A percentile compares a stretch with the other conserved stretches of the same genome.
phyloP scores from a whole-genome alignment of 2,797 vertebrate genomes.

The Syndactyla subalaris region DNA sequence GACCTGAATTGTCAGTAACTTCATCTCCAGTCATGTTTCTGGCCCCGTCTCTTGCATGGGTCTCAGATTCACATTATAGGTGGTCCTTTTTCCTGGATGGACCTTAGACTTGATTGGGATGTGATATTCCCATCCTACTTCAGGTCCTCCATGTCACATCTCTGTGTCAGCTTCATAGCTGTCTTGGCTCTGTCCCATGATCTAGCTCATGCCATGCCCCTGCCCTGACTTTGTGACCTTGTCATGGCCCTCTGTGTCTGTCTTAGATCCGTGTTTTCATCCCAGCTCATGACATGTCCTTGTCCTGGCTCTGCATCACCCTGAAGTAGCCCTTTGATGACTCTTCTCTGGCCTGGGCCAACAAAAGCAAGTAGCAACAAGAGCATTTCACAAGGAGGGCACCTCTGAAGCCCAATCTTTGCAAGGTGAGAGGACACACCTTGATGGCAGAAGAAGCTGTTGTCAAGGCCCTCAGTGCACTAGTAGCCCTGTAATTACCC shows the following conservation, averaged over 20 bases:
- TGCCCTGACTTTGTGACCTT: not conserved
- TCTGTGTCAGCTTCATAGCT: not conserved
- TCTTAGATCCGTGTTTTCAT: not conserved
- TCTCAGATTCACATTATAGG: not conserved
- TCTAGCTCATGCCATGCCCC: not conserved
- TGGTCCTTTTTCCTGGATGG: not conserved
- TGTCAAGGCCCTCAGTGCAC: not conserved
- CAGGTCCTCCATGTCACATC: not conserved
- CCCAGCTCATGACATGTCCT: not conserved
- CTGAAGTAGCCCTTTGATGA: not conserved
- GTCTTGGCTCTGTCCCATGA: not conserved
- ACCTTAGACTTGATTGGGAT: not conserved
- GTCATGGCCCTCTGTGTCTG: not conserved
- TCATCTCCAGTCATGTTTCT: not conserved
- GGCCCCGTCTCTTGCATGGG: not conserved
- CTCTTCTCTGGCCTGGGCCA: not conserved
- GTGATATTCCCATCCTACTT: not conserved
- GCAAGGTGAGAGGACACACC: not conserved
- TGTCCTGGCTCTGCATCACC: not conserved
- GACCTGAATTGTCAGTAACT: not conserved
- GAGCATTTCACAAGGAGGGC: not conserved
- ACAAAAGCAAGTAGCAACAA: not conserved
- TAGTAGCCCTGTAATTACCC: not conserved
- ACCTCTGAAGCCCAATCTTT: not conserved
- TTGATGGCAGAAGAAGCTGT: not conserved